Evolutionary conservation across 2,113 vertebrate genomes (phyloP).

Genomic region (Cyprinodon variegatus): DNA sequence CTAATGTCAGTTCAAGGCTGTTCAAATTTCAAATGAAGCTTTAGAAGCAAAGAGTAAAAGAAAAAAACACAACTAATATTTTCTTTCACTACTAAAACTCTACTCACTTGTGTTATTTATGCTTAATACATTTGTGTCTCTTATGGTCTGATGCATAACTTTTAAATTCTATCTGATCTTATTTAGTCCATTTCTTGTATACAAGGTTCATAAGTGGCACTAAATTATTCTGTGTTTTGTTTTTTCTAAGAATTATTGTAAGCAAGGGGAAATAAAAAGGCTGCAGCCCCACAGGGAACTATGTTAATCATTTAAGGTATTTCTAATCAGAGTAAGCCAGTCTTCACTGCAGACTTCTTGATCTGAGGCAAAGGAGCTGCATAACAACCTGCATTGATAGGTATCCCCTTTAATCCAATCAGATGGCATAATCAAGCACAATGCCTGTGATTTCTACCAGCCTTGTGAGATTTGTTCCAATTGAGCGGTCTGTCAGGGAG

Average conservation of each 20-base stretch:
- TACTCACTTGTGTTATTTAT: no score
- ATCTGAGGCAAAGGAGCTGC: slow-evolving; percentile 64
- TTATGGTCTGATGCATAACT: background rate
- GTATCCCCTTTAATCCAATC: slow-evolving; percentile 79
- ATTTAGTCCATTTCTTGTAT: background rate
- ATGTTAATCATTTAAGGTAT: slow-evolving; percentile 31
- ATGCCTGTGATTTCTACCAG: slow-evolving; percentile 74
- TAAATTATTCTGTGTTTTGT: background rate
- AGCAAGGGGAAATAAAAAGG: background rate
- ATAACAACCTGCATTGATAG: slow-evolving; percentile 68
- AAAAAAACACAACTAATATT: no score
- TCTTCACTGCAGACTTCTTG: slow-evolving; percentile 36
- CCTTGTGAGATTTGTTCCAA: slow-evolving; percentile 75
- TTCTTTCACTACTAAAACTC: no score
- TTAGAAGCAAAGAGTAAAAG: no score
- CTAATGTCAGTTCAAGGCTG: no score
- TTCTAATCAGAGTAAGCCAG: slow-evolving; percentile 46
- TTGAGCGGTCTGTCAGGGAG: slow-evolving; percentile 69
- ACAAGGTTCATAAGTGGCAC: background rate
- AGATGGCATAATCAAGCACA: slow-evolving; percentile 78
- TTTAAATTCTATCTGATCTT: background rate
- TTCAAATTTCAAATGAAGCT: no score
- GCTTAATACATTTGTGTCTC: background rate
- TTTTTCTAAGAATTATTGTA: background rate
- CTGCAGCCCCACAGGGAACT: slow-evolving; percentile 30